phyloP scores from a whole-genome alignment of 2,888 invertebrate genomes.

The Drosophila fulvimacula region DNA sequence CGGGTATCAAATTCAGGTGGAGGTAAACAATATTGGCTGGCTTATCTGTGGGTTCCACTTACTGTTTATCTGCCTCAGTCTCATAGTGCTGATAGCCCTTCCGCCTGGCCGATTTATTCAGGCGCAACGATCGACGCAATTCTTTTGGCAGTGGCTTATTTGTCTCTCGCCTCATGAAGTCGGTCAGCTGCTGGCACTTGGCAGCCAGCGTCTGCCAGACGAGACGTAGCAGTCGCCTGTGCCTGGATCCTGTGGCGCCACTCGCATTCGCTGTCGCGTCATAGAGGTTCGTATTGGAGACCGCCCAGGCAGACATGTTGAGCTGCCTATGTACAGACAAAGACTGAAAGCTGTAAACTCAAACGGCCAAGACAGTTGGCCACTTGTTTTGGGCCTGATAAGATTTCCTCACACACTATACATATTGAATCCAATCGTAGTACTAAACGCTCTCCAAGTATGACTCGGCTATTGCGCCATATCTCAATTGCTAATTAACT shows the following conservation, averaged over 20 bases:
- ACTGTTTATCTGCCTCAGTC: conserved; percentile 80
- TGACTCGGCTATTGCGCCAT: conserved; percentile 30
- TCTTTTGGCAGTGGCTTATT: conserved; percentile 80
- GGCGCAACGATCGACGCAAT: conserved; percentile 73
- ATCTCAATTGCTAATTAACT: conserved; percentile 39
- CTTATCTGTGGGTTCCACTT: conserved; percentile 56
- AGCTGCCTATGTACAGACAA: conserved; percentile 34
- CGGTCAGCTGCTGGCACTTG: conserved; percentile 69
- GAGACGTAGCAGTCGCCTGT: conserved; percentile 54
- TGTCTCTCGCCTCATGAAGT: conserved; percentile 60
- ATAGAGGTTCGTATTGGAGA: conserved; percentile 57
- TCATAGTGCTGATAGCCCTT: conserved; percentile 76
- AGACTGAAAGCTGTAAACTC: conserved; percentile 45
- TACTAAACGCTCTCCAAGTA: conserved; percentile 3
- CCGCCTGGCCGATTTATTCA: conserved; percentile 77
- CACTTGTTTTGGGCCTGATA: conserved; percentile 29
- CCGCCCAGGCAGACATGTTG: conserved; percentile 67
- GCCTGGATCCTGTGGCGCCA: conserved; percentile 23
- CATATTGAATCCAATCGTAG: not conserved
- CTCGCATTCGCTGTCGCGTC: conserved; percentile 22
- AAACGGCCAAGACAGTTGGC: conserved; percentile 19
- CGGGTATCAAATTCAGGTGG: not conserved
- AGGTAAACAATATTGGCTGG: conserved; percentile 35
- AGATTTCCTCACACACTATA: conserved; percentile 35
- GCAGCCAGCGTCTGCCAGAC: conserved; percentile 73